These are phyloP conservation scores for Thymelicus lineola DNA, from an alignment of 2,888 invertebrate genomes.

Conservation along the genomic window DNA sequence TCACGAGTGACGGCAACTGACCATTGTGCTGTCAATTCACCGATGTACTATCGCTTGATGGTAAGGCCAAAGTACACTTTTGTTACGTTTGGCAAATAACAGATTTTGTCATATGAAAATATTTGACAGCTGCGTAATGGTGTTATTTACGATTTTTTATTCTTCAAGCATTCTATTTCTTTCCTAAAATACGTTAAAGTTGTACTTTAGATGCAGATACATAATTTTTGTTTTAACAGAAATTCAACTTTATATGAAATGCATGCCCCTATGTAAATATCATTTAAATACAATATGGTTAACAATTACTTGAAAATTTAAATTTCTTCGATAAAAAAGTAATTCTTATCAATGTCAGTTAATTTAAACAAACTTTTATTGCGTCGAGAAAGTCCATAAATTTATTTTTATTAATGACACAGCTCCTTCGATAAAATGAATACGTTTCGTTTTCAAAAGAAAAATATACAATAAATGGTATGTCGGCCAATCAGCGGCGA, in stretches of 20 bases:
- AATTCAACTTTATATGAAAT: no score
- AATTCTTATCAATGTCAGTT: no score
- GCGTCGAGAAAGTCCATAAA: constrained; percentile 7
- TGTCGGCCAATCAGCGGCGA: constrained; percentile 24
- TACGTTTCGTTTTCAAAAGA: constrained; percentile 11
- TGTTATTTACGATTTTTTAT: no score
- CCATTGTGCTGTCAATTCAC: not conserved
- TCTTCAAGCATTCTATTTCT: no score
- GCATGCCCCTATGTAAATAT: no score
- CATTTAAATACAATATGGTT: no score
- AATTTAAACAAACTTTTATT: not conserved
- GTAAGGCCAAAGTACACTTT: not conserved
- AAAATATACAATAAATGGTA: constrained; percentile 16
- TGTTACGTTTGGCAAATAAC: not conserved
- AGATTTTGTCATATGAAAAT: not conserved
- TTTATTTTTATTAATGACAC: constrained; percentile 18
- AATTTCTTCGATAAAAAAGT: not conserved
- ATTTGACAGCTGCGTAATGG: no score
- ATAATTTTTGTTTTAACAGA: no score
- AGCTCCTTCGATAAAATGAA: constrained; percentile 21
- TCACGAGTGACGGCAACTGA: not conserved
- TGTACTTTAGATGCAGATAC: no score
- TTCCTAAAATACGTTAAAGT: no score
- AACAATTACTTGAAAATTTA: no score
- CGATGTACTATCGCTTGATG: not conserved